These are phyloP conservation scores for Stigmatopora nigra DNA, from an alignment of 2,113 vertebrate genomes.

Conservation along the genomic window DNA sequence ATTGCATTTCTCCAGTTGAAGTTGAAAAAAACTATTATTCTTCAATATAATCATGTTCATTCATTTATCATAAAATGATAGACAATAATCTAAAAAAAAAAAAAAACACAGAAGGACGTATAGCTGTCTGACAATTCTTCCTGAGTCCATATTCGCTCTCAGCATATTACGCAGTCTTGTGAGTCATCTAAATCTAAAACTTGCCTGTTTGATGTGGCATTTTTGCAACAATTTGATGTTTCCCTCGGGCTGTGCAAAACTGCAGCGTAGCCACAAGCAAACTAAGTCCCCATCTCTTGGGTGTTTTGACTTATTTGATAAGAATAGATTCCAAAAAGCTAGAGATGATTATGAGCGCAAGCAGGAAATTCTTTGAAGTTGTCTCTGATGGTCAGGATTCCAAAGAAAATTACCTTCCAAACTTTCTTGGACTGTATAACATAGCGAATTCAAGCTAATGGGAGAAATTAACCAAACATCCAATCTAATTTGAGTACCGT, in stretches of 20 bases:
- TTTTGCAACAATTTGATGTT: not conserved
- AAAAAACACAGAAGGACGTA: not conserved
- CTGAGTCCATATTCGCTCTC: not conserved
- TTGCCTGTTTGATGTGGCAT: slow-evolving; percentile 5
- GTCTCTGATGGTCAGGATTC: not conserved
- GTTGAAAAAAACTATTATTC: not conserved
- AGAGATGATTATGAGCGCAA: not conserved
- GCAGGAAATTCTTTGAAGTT: not conserved
- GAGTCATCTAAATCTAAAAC: slow-evolving; percentile 5
- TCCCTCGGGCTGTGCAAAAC: not conserved
- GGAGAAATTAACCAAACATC: too few relatives aligned
- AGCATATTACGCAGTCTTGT: not conserved
- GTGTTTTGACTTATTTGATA: not conserved
- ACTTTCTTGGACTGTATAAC: not conserved
- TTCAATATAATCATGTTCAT: too few relatives aligned
- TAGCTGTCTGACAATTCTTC: slow-evolving; percentile 3
- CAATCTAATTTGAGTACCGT: too few relatives aligned
- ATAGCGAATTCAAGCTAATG: too few relatives aligned
- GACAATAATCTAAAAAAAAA: slow-evolving; percentile 1
- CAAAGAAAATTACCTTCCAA: not conserved
- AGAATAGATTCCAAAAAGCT: not conserved
- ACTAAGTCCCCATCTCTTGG: not conserved
- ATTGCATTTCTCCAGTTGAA: not conserved
- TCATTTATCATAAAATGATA: not conserved
- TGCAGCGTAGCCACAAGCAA: slow-evolving; percentile 3